Percentiles rank a stretch among this genome's conserved stretches.
Conservation (phyloP, 2,888 invertebrate genomes). For the Lampropteryx suffumata region DNA sequence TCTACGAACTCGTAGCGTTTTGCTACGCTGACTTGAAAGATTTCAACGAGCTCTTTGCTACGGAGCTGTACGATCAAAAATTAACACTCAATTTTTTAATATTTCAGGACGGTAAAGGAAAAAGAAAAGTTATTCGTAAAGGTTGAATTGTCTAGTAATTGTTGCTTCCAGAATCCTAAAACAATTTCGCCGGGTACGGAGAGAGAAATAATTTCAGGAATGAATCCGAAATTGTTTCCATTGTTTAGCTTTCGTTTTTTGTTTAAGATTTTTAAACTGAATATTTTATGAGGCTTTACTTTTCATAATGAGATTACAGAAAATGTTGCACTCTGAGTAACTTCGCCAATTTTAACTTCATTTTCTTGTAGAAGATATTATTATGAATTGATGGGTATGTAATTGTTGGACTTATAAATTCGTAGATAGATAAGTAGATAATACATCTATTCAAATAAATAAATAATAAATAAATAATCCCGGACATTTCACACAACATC, state of each 20-base stretch:
- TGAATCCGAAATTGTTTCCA: conserved; percentile 42
- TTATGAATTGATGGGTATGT: neutral
- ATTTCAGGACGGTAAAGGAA: conserved; percentile 3
- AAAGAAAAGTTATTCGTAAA: conserved; percentile 15
- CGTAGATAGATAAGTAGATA: too few species aligned
- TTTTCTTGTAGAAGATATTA: neutral
- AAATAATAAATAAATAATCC: too few species aligned
- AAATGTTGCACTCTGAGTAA: conserved; percentile 15
- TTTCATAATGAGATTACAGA: conserved; percentile 30
- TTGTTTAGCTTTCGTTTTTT: conserved; percentile 36
- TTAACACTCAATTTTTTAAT: conserved; percentile 15
- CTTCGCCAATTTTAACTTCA: neutral
- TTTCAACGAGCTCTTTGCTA: conserved; percentile 38
- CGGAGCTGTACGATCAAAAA: conserved; percentile 24
- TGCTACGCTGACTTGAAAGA: conserved; percentile 32
- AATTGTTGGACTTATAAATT: too few species aligned
- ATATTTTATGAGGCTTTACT: conserved; percentile 31
- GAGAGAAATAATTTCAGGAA: conserved; percentile 40
- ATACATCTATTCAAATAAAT: too few species aligned
- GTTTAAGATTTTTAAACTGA: conserved; percentile 35
- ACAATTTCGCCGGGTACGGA: conserved; percentile 38
- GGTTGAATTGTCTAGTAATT: conserved; percentile 31
- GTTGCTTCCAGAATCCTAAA: conserved; percentile 38
- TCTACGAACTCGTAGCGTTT: conserved; percentile 38
- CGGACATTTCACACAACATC: too few species aligned